phyloP scores from a whole-genome alignment of 2,797 vertebrate genomes.

The Falco peregrinus region DNA sequence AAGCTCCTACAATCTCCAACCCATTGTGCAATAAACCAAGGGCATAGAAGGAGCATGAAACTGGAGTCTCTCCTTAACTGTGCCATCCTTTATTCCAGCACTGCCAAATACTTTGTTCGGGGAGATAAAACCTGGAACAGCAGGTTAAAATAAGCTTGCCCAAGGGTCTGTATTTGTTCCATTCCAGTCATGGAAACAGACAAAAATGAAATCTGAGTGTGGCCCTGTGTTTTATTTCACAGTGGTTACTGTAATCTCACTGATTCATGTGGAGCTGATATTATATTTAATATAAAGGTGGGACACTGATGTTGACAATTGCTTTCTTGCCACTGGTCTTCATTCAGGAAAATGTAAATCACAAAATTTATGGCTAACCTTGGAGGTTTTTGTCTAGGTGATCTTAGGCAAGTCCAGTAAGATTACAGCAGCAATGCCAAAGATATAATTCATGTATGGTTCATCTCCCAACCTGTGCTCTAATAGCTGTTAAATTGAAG shows the following conservation, averaged over 20 bases:
- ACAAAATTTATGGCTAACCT: not conserved
- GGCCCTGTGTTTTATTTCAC: not conserved
- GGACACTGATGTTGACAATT: not conserved
- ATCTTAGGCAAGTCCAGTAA: not conserved
- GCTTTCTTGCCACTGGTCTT: not conserved
- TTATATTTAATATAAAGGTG: too few relatives aligned
- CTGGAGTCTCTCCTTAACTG: not conserved
- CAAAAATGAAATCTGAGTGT: not conserved
- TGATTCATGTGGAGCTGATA: not conserved
- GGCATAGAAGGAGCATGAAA: not conserved
- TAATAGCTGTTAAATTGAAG: not conserved
- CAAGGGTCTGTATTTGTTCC: not conserved
- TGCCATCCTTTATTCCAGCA: not conserved
- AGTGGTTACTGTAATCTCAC: accelerated
- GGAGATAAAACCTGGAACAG: not conserved
- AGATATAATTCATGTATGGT: accelerated
- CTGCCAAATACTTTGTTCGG: not conserved
- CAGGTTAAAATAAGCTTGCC: not conserved
- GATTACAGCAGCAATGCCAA: not conserved
- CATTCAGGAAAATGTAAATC: not conserved
- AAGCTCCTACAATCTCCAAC: not conserved
- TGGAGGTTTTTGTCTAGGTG: not conserved
- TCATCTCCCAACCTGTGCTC: not conserved
- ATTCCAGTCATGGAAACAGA: not conserved
- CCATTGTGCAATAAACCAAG: not conserved